phyloP scores from a whole-genome alignment of 2,113 vertebrate genomes.

The Patagioenas fasciata region DNA sequence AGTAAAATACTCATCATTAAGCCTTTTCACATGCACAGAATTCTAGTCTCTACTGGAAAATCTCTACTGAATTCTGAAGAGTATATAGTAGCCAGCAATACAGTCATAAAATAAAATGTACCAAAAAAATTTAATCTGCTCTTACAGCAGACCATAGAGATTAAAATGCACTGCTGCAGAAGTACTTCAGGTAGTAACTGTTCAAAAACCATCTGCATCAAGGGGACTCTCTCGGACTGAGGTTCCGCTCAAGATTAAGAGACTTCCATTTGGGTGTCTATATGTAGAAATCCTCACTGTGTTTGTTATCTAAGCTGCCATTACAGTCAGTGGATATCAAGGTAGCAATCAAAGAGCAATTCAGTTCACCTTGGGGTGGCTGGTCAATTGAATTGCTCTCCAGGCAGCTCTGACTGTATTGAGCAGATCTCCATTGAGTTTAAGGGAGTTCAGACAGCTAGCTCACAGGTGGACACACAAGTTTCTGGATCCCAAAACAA shows the following conservation, averaged over 20 bases:
- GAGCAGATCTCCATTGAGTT: neutral
- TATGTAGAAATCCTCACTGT: neutral
- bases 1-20: neutral
- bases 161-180: neutral
- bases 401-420: neutral
- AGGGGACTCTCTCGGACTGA: neutral
- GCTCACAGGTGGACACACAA: neutral
- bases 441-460: neutral
- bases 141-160: neutral
- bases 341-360: neutral
- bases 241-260: neutral
- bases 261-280: neutral
- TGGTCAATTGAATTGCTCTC: neutral
- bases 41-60: neutral
- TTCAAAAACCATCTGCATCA: neutral
- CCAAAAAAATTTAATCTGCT: neutral
- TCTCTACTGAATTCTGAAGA: neutral
- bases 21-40: neutral
- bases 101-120: neutral
- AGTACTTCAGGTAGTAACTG: neutral
- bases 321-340: neutral
- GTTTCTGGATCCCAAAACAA: neutral
- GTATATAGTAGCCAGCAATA: neutral
- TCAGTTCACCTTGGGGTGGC: neutral
- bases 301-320: neutral